Conservation (phyloP, 2,888 invertebrate genomes). For the Lepidocyrtinus sp. region DNA sequence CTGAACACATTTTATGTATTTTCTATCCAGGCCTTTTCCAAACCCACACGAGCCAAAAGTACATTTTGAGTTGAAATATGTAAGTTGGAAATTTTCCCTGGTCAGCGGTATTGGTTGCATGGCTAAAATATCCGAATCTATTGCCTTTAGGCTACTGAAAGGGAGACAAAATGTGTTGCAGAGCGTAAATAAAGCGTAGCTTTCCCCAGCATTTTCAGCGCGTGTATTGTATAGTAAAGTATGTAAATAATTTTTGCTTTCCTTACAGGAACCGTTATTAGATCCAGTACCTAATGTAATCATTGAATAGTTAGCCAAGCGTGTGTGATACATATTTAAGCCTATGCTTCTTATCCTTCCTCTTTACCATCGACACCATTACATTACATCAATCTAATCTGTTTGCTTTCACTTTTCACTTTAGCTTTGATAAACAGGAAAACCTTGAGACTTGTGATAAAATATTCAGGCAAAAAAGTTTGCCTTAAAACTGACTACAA, state of each 20-base stretch:
- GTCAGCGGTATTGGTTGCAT: background rate
- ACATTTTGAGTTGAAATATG: background rate
- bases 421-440: too few relatives aligned
- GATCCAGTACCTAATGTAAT: background rate
- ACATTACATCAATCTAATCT: background rate
- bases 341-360: background rate
- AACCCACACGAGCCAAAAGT: background rate
- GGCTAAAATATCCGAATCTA: background rate
- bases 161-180: slow-evolving; percentile 25
- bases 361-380: background rate
- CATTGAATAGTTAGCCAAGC: background rate
- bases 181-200: background rate
- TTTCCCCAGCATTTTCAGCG: background rate
- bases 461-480: too few relatives aligned
- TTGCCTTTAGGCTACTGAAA: slow-evolving; percentile 21
- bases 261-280: background rate
- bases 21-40: too few relatives aligned
- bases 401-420: background rate
- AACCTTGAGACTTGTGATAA: too few relatives aligned
- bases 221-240: background rate
- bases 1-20: slow-evolving; percentile 9
- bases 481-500: too few relatives aligned
- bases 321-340: background rate
- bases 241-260: background rate
- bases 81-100: background rate